phyloP scores from a whole-genome alignment of 2,888 invertebrate species.

The Scaptomyza cyrtandrae region DNA sequence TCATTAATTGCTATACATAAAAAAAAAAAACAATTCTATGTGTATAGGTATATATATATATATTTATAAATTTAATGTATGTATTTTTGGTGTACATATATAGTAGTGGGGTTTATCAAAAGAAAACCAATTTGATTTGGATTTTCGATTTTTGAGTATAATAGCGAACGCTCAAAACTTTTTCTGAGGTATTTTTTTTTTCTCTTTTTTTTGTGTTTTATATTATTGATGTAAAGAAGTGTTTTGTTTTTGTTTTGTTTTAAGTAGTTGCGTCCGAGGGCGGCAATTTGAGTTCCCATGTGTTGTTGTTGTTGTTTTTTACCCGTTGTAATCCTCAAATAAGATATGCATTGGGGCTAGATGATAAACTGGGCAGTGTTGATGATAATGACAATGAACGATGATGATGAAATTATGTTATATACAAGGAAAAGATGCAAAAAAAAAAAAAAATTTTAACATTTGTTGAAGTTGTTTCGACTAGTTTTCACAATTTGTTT shows the following conservation, averaged over 20 bases:
- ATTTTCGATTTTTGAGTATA: slow-evolving; percentile 32
- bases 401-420: slow-evolving; percentile 10
- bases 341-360: slow-evolving; percentile 19
- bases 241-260: background rate
- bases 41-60: slow-evolving; percentile 14
- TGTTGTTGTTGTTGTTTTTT: background rate
- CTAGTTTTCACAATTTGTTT: slow-evolving; percentile 58
- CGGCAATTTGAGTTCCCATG: slow-evolving; percentile 19
- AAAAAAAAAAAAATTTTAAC: slow-evolving; percentile 12
- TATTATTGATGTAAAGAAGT: background rate
- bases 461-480: slow-evolving; percentile 32
- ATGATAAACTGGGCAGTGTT: slow-evolving; percentile 36
- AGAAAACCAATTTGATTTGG: slow-evolving; percentile 13
- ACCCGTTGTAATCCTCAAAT: slow-evolving; percentile 2
- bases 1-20: background rate
- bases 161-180: slow-evolving; percentile 23
- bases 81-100: slow-evolving; percentile 55
- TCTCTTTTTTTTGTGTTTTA: background rate
- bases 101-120: slow-evolving; percentile 34
- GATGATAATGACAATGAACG: slow-evolving; percentile 1
- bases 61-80: slow-evolving; percentile 33
- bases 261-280: slow-evolving; percentile 20
- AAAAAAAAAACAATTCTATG: slow-evolving; percentile 15
- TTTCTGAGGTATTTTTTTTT: slow-evolving; percentile 23
- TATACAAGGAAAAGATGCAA: background rate